phyloP scores from a whole-genome alignment of 2,797 vertebrate species.

The Pseudotriccus pelzelni region DNA sequence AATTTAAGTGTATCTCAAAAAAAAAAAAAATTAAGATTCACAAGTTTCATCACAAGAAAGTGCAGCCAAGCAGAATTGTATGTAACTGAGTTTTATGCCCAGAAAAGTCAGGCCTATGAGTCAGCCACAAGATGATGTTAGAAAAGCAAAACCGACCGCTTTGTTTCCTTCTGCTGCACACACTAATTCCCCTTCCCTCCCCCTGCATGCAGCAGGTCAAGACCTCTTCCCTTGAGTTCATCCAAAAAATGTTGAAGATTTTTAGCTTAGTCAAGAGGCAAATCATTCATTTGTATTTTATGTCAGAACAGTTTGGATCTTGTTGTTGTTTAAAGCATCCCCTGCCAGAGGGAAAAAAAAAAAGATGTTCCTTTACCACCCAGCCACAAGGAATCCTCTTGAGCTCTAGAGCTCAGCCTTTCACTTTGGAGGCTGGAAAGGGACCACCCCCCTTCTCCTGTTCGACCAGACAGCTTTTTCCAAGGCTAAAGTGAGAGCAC shows the following conservation, averaged over 20 bases:
- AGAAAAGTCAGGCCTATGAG: conserved; percentile 37
- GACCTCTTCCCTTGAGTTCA: conserved; percentile 2
- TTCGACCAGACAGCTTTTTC: neutral
- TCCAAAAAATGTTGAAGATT: neutral
- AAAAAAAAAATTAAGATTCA: neutral
- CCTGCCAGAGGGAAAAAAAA: neutral
- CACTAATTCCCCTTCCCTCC: neutral
- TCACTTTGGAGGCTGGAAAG: neutral
- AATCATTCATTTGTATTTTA: neutral
- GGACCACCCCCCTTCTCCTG: neutral
- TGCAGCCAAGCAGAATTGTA: neutral
- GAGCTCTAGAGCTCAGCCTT: neutral
- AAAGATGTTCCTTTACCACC: neutral
- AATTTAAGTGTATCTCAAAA: neutral
- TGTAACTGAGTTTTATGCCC: neutral
- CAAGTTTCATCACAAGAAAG: neutral
- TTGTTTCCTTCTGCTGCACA: neutral
- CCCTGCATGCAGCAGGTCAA: neutral
- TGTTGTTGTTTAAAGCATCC: neutral
- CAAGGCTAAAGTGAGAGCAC: neutral
- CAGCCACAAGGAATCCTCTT: neutral
- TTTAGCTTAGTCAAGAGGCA: neutral
- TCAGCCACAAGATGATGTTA: conserved; percentile 27
- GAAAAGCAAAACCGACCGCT: conserved; percentile 24
- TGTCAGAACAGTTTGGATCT: neutral